A percentile compares a stretch with the other conserved stretches of the same genome.
Evolutionary conservation across 2,797 vertebrate species (phyloP).

Genomic region (Morelia viridis): DNA sequence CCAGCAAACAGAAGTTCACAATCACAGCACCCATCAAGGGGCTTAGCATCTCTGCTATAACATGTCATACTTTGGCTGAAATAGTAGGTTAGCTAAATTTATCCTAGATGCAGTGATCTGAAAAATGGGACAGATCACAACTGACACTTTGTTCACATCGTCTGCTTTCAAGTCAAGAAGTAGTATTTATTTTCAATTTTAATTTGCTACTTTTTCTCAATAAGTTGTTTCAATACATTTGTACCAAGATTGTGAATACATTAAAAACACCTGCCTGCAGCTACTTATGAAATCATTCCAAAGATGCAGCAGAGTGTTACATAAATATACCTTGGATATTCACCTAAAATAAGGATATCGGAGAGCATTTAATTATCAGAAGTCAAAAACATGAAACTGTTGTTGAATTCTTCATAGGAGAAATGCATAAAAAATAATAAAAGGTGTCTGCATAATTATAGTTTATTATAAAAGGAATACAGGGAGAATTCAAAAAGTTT

Average conservation of each 20-base stretch:
- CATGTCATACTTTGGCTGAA: neutral
- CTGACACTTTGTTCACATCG: neutral
- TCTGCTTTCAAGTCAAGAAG: neutral
- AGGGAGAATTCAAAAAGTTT: conserved; percentile 20
- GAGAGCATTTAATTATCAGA: neutral
- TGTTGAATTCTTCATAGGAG: neutral
- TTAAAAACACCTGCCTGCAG: neutral
- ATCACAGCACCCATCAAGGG: neutral
- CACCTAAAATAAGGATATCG: neutral
- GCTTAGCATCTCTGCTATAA: neutral
- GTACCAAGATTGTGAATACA: neutral
- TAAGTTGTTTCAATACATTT: neutral
- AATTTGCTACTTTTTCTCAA: neutral
- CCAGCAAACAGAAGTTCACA: neutral
- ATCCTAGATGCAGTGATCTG: neutral
- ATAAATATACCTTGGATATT: neutral
- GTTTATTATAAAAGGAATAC: neutral
- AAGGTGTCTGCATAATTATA: neutral
- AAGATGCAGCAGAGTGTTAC: neutral
- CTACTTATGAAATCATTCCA: neutral
- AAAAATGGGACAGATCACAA: neutral
- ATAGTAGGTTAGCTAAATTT: neutral
- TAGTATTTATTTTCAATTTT: neutral
- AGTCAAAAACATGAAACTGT: neutral
- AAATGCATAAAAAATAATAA: neutral